These are phyloP conservation scores for Clunio marinus DNA, from an alignment of 2,888 invertebrate genomes.

Conservation along the genomic window DNA sequence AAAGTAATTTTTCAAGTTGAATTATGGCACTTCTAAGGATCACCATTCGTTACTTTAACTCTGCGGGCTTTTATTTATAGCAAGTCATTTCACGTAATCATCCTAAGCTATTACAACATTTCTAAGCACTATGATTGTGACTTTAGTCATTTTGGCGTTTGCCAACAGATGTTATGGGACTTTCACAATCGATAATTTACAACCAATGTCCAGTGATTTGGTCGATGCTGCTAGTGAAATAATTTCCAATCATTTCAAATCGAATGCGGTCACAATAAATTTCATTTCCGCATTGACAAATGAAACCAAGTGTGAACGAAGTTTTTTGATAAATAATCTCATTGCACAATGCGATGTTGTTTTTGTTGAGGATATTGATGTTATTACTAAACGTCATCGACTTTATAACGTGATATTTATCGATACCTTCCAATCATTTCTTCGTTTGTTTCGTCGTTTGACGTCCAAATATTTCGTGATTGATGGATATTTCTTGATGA, in stretches of 20 bases:
- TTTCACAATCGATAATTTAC: neutral
- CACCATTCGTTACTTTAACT: neutral
- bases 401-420: slow-evolving; percentile 17
- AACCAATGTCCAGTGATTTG: neutral
- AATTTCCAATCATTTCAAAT: neutral
- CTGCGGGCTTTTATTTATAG: no score
- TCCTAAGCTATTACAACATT: neutral
- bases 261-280: neutral
- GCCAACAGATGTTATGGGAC: no score
- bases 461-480: slow-evolving; percentile 22
- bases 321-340: slow-evolving; percentile 19
- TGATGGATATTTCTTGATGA: slow-evolving; percentile 24
- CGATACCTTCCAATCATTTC: slow-evolving; percentile 17
- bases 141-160: neutral
- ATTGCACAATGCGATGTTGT: neutral
- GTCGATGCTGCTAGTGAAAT: neutral
- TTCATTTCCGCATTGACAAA: slow-evolving; percentile 20
- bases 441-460: neutral
- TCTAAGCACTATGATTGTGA: neutral
- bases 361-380: neutral
- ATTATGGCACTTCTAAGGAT: neutral
- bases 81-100: slow-evolving; percentile 1
- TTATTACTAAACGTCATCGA: slow-evolving; percentile 4
- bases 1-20: neutral
- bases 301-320: slow-evolving; percentile 1